These are phyloP conservation scores for Molossus molossus DNA, from an alignment of 2,797 vertebrate genomes.

Conservation along the genomic window DNA sequence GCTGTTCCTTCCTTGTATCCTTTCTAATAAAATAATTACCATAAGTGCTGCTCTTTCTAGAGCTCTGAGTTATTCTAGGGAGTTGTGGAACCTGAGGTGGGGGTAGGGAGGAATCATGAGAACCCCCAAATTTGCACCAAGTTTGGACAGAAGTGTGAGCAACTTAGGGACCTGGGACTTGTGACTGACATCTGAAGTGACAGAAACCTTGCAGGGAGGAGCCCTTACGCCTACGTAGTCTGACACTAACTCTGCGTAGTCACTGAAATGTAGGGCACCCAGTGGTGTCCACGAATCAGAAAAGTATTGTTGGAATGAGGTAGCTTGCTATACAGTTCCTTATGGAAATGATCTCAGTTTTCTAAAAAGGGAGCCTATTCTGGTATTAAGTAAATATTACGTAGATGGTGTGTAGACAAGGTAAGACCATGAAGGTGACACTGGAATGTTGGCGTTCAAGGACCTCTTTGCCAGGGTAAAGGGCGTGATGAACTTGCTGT, in stretches of 20 bases:
- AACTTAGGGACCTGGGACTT: neutral
- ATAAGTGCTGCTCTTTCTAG: neutral
- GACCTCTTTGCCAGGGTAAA: neutral
- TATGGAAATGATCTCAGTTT: neutral
- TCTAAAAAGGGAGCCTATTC: neutral
- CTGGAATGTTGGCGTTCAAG: neutral
- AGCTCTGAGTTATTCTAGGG: neutral
- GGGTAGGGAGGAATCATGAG: neutral
- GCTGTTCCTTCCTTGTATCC: neutral
- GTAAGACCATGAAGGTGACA: neutral
- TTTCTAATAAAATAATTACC: neutral
- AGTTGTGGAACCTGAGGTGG: neutral
- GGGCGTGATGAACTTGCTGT: neutral
- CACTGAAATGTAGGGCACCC: neutral
- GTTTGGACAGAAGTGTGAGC: neutral
- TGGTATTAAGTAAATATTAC: neutral
- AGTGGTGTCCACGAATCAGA: neutral
- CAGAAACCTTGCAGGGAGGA: neutral
- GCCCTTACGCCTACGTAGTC: neutral
- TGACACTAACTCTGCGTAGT: neutral
- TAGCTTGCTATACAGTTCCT: neutral
- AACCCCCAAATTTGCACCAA: neutral
- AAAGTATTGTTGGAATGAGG: neutral
- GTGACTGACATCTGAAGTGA: neutral
- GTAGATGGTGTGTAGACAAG: neutral